Conservation (phyloP, 30 jellyfish, hydroid and myxozoan species). For the Nemopilema nomurai region DNA sequence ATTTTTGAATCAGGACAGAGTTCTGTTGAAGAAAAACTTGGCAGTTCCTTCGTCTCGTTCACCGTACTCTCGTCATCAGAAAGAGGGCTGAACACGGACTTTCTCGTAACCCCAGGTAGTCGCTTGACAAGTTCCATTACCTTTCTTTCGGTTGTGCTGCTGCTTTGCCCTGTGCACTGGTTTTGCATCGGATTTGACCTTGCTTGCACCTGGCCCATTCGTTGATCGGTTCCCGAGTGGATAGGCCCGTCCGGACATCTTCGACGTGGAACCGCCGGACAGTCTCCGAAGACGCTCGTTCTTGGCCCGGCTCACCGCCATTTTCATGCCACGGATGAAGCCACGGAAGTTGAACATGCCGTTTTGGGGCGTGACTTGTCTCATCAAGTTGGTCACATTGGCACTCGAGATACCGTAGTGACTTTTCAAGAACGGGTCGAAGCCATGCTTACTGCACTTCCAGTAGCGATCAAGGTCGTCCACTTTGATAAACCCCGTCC, state of each 20-base stretch:
- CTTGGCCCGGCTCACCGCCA: constrained; percentile 58
- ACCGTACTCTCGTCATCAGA: neutral
- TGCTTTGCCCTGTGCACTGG: neutral
- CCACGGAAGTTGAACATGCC: constrained; percentile 36
- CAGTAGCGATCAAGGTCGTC: constrained; percentile 42
- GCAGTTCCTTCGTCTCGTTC: neutral
- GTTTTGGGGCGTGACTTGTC: constrained; percentile 23
- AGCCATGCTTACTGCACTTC: constrained; percentile 33
- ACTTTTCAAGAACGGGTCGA: constrained; percentile 36
- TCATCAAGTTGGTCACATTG: constrained; percentile 14
- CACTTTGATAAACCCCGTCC: constrained; percentile 39
- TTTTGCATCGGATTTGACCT: neutral
- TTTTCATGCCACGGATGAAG: constrained; percentile 52
- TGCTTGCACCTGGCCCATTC: neutral
- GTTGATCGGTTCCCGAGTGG: constrained; percentile 1
- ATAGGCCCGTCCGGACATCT: constrained; percentile 17
- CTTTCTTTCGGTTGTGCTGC: neutral
- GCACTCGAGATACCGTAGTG: constrained; percentile 37
- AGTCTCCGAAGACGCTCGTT: constrained; percentile 19
- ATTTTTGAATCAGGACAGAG: neutral
- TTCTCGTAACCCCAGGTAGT: neutral
- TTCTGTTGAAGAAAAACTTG: neutral
- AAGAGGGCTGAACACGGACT: neutral
- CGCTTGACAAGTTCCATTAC: neutral
- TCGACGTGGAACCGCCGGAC: neutral